These are phyloP conservation scores for Chaetophractus vellerosus DNA, from an alignment of 2,797 vertebrate species.

Conservation along the genomic window DNA sequence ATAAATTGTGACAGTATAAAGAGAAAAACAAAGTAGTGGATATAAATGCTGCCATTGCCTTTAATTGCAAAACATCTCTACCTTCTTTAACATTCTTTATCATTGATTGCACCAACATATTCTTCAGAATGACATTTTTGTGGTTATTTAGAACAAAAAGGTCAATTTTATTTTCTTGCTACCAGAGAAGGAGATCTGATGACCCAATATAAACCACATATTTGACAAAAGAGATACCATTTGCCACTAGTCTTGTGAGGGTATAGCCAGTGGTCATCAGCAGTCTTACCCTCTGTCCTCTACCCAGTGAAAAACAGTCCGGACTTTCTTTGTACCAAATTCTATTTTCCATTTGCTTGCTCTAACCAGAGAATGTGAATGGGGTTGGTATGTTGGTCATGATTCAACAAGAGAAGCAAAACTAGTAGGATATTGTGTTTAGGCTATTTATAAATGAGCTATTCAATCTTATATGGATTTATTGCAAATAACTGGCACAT, in stretches of 20 bases:
- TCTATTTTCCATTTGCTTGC: background rate
- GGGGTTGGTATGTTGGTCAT: background rate
- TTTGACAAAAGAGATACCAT: background rate
- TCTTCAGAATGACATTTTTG: background rate
- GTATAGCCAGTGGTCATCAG: background rate
- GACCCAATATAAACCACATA: background rate
- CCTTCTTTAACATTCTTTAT: background rate
- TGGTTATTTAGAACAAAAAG: background rate
- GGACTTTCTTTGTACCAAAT: background rate
- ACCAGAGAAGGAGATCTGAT: background rate
- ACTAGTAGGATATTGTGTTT: background rate
- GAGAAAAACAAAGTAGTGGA: background rate
- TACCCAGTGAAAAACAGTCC: background rate
- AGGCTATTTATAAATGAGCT: background rate
- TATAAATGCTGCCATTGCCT: background rate
- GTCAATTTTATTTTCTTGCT: background rate
- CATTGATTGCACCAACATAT: background rate
- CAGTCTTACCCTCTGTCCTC: accelerated
- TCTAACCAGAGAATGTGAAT: background rate
- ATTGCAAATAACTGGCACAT: background rate
- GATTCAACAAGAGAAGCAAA: background rate
- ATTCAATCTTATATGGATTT: background rate
- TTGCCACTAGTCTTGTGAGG: too few species aligned
- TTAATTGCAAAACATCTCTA: background rate
- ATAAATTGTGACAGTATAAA: too few species aligned